Base-by-base conservation (phyloP, 2,888 invertebrate species). In the Lepetodrilus schrolli region DNA sequence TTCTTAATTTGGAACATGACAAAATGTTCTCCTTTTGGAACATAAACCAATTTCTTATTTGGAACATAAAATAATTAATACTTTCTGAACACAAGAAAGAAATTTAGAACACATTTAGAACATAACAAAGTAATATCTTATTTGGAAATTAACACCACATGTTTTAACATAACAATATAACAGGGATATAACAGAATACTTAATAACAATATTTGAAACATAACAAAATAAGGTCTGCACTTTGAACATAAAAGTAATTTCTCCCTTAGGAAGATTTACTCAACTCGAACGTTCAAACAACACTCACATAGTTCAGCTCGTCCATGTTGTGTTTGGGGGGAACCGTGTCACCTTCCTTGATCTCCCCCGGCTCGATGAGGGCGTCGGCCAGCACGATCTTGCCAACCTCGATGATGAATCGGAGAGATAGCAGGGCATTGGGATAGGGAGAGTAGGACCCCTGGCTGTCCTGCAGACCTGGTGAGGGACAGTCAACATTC, bases 391-490 rank as follows among this genome's bases (percentile, higher is more conserved):
- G 82, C 34, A 90, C 83, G 51, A 90, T 89, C 74, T 86, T 87
- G n/a, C 89, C 89, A 3, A 90, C 89, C 66, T 88, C 88, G 30
- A 86, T 86, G 47, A 90, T 88, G 77, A 88, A 90, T n/a, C 88
- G 78, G 34, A 90, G 71, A 17, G 86, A 88, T 70, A 90, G 80
- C 5, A 89, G 84, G 20, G 89, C 89, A 80, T 89, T 89, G 4
- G 90, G 90, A 71, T 89, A 90, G 0, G 88, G 88, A 68, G 83
- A 86, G 84, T 90, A 90, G 0, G 87, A 86, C 34, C 88, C 86
- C 73, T 89, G 89, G 68, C 86, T 86, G 3, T 89, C 89, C 34
- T 80, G 77, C 21, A 90, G 81, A 74, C 90, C 90, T 90, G 77
- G 5, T 10, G 8, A 37, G 26, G 65, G 47, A 65, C 5, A 75